These are phyloP conservation scores for Dynastes hyllus DNA, from an alignment of 2,888 invertebrate genomes.

Conservation along the genomic window DNA sequence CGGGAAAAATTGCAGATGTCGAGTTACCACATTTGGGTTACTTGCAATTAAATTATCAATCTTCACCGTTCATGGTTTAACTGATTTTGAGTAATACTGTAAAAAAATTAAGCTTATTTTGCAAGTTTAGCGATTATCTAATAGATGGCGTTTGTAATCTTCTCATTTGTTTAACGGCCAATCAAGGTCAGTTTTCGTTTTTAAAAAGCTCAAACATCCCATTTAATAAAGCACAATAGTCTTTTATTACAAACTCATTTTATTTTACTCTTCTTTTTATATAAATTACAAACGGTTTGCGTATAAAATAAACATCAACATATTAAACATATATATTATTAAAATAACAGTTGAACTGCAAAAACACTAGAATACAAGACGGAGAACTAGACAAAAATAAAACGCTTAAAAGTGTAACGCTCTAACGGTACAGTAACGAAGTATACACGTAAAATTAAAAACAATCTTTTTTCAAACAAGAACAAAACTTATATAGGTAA, in stretches of 20 bases:
- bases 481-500: not conserved
- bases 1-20: too few relatives aligned
- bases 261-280: conserved; percentile 8
- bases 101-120: too few relatives aligned
- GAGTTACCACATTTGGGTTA: too few relatives aligned
- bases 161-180: too few relatives aligned
- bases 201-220: too few relatives aligned
- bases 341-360: not conserved
- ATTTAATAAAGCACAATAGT: not conserved
- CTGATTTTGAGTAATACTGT: too few relatives aligned
- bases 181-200: too few relatives aligned
- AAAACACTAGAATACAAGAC: not conserved
- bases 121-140: too few relatives aligned
- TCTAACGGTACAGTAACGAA: not conserved
- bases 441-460: conserved; percentile 1
- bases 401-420: not conserved
- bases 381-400: not conserved
- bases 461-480: not conserved
- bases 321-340: not conserved
- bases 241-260: conserved; percentile 17
- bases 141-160: too few relatives aligned
- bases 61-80: too few relatives aligned
- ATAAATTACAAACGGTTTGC: conserved; percentile 21
- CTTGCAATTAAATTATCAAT: too few relatives aligned
- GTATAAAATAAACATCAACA: conserved; percentile 20